Conservation (phyloP, 2,113 vertebrate species). For the human (Homo sapiens) region DNA sequence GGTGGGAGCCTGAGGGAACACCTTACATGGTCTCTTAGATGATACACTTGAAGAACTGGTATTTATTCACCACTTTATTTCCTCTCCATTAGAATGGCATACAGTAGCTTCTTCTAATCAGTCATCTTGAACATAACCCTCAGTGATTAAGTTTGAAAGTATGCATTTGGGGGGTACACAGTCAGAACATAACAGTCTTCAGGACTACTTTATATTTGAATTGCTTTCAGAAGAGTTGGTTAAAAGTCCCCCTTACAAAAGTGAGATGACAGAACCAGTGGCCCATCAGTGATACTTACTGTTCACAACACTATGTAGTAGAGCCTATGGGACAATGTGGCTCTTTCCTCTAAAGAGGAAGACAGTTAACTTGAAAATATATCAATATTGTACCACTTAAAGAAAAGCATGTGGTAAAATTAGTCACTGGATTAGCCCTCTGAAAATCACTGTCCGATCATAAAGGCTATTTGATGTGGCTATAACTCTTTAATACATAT, state of each 20-base stretch:
- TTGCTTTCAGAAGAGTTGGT: not conserved
- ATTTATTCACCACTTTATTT: too few species aligned
- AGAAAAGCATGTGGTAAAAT: not conserved
- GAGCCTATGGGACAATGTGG: not conserved
- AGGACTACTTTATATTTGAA: not conserved
- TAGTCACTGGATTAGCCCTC: not conserved
- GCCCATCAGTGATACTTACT: not conserved
- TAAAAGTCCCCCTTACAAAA: not conserved
- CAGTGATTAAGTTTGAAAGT: not conserved
- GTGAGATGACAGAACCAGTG: not conserved
- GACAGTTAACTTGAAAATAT: not conserved
- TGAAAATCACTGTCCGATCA: not conserved
- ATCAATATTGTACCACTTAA: not conserved
- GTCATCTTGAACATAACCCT: too few species aligned
- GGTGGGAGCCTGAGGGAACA: too few species aligned
- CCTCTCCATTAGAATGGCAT: too few species aligned
- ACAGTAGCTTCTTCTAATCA: too few species aligned
- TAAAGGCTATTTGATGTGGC: not conserved
- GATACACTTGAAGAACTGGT: too few species aligned
- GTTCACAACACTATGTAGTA: not conserved
- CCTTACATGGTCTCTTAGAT: too few species aligned
- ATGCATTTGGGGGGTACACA: not conserved
- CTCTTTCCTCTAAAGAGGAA: not conserved
- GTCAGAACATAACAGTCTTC: not conserved
- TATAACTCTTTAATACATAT: not conserved